Evolutionary conservation across 2,113 vertebrate genomes (phyloP), one percentile per base, ranked within the genome.

Genomic region (Elephas maximus): DNA sequence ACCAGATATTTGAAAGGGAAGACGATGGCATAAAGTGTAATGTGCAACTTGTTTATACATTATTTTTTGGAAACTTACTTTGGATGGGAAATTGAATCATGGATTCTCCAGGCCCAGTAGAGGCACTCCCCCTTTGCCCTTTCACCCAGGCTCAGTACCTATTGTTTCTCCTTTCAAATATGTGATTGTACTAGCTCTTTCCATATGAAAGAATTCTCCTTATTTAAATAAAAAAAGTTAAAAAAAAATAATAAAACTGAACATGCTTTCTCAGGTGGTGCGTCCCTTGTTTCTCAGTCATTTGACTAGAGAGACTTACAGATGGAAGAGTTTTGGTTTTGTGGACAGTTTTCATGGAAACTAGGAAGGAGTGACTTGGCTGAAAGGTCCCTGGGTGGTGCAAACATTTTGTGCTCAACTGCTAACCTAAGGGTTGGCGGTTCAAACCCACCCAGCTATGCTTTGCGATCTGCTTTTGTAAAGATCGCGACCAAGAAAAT

Each of bases 161-260:
- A 98, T 99, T 99, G 98, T 99, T 99, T 99, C 99, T 99, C 99
- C 99, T 99, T 99, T 99, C 99, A 99, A 99, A 99, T 99, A 99
- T 99, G 99, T 99, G 99, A 99, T 99, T 99, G 99, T 99, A 99
- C 98, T 99, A 99, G 99, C 99, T 99, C 99, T 99, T 99, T 99
- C 98, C 99, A 99, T 99, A 99, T 99, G 99, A 99, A 99, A 99
- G 98, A 99, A 99, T 99, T 99, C 98, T 99, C 99, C 99, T 99
- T 99, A 99, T 99, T 99, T 99, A 99, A 99, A 99, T 99, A 98
- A 98, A 98, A 98, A 98, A 98, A 98, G 79, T 60, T 41, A 74
- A 76, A 97, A 73, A 80, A 95, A 96, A 84, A 95, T n/a, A 99
- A 99, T 99, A 99, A 99, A 99, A 98, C 99, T 98, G 98, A 84